Evolutionary conservation across 2,113 vertebrate genomes (phyloP).

Genomic region (Illadopsis cleaveri): DNA sequence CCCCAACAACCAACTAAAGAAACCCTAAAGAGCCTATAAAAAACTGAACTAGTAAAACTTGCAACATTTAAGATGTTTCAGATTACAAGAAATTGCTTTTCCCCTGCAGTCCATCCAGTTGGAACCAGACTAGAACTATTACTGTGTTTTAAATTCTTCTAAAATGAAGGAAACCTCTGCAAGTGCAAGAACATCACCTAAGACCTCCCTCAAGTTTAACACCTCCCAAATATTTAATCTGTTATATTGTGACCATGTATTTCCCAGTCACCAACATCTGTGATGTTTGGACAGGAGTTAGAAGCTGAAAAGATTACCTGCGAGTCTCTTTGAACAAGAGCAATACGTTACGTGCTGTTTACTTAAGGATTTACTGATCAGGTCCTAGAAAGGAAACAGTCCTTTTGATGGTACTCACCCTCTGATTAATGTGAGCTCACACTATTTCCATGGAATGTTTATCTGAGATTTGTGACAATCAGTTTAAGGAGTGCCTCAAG

Average conservation of each 20-base stretch:
- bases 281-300: neutral
- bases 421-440: neutral
- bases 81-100: neutral
- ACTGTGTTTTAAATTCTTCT: fast-evolving
- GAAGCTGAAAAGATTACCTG: neutral
- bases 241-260: neutral
- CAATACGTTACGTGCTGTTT: neutral
- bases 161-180: neutral
- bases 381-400: neutral
- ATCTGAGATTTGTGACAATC: neutral
- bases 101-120: neutral
- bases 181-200: neutral
- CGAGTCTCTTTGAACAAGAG: neutral
- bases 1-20: neutral
- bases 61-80: neutral
- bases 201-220: neutral
- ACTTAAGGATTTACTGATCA: slow-evolving; percentile 16
- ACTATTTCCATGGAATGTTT: neutral
- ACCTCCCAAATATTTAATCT: neutral
- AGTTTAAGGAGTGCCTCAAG: neutral
- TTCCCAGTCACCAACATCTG: neutral
- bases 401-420: neutral
- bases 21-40: neutral
- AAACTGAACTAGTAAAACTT: neutral
- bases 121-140: neutral